Evolutionary conservation across 2,888 invertebrate species (phyloP), one percentile per base, ranked within the genome.

Genomic region (Oscheius onirici): DNA sequence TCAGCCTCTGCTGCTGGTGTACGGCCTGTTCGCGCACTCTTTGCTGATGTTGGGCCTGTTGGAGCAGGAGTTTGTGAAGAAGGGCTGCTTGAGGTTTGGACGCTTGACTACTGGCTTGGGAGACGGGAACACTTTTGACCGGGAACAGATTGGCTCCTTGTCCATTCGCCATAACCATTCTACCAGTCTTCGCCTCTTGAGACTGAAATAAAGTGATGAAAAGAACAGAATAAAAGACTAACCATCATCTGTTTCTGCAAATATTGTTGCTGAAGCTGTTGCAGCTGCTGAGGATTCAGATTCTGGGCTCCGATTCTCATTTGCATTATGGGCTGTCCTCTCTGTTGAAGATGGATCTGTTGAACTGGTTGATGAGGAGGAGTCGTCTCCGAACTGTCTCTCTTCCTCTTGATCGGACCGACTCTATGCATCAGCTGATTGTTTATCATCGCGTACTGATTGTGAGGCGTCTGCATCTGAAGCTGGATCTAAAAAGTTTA

Each of bases 341-440:
- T 17, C 28, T n/a, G 24, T 11, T 55, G 55, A 15, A 43, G 28
- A 13, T 34, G 57, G 2, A 13, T 57, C 34, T 57, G 40, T 41
- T 40, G 58, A 24, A 10, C 11, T n/a, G n/a, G 55, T 20, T 58
- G 58, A 17, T 43, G 41, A 20, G 40, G 58, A 8, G 58, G 58
- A 17, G 58, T 58, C 41, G 58, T 58, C 41, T 58, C 58, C 2
- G 17, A 6, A 43, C 17, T 20, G 6, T 58, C 41, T 13, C 17
- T 40, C 58, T 58, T 58, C 13, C 58, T 58, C 41, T 58, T 58
- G n/a, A 58, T 40, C 58, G 58, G 58, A n/a, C 20, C 43, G 5
- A 13, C 41, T 41, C 41, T 13, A 11, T 15, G 3, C 43, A 58
- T 58, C 41, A 40, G 8, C 6, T 58, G 40, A 40, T n/a, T n/a